Evolutionary conservation across 2,797 vertebrate genomes (phyloP).

Genomic region (Rachycentron canadum): DNA sequence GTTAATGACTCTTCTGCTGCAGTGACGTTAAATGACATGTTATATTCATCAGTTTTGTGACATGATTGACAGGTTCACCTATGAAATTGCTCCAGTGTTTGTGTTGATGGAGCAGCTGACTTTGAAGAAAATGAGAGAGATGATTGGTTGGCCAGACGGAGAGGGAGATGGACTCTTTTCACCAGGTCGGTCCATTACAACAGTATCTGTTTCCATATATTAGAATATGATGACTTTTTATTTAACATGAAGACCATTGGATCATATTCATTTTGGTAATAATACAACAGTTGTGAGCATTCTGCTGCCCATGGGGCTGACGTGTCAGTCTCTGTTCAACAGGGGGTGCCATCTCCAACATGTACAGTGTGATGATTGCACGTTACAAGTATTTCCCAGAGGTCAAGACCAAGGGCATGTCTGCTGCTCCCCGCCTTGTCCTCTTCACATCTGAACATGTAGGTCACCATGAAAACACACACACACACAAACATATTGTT

Average conservation of each 20-base stretch:
- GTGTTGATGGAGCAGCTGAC: slow-evolving; percentile 99
- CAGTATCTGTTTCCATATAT: not conserved
- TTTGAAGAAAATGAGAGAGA: slow-evolving; percentile 98
- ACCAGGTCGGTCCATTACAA: slow-evolving; percentile 87
- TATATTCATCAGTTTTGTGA: not conserved
- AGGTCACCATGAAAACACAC: slow-evolving; percentile 66
- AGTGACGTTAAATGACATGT: not conserved
- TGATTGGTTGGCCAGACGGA: slow-evolving; percentile 94
- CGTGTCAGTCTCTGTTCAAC: slow-evolving; percentile 38
- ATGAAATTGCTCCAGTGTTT: slow-evolving; percentile 99
- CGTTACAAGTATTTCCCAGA: slow-evolving; percentile 98
- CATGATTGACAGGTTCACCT: slow-evolving; percentile 92
- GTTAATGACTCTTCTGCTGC: not conserved
- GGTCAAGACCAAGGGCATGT: slow-evolving; percentile 99
- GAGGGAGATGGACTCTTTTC: slow-evolving; percentile 98
- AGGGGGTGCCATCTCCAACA: slow-evolving; percentile 99
- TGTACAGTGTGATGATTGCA: slow-evolving; percentile 99
- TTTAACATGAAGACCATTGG: not conserved
- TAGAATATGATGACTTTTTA: not conserved
- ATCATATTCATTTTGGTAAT: not conserved
- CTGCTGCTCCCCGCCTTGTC: slow-evolving; percentile 93
- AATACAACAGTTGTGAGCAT: not conserved
- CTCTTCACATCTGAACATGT: slow-evolving; percentile 99
- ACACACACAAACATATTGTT: slow-evolving; percentile 30
- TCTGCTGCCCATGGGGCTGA: slow-evolving; percentile 47